Evolutionary conservation across 2,797 vertebrate genomes (phyloP).

Genomic region (Bradypodion ventrale): DNA sequence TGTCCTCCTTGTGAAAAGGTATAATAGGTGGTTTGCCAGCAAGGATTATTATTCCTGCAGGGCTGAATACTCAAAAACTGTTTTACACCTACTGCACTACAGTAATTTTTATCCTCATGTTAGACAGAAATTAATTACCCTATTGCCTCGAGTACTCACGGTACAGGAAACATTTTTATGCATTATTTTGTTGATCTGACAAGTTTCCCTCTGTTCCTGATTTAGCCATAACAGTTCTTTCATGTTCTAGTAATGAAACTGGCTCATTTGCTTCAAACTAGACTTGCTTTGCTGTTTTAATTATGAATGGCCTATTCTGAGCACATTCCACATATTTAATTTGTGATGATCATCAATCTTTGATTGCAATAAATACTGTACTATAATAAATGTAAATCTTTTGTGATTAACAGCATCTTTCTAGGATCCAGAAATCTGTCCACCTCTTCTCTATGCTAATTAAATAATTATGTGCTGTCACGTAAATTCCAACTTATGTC

Average conservation of each 20-base stretch:
- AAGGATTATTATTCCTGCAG: not conserved
- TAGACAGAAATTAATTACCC: not conserved
- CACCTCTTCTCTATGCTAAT: too few relatives aligned
- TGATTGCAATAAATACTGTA: not conserved
- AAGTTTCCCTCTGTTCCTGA: not conserved
- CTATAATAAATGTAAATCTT: not conserved
- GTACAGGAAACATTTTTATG: not conserved
- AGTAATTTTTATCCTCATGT: not conserved
- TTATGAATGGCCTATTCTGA: not conserved
- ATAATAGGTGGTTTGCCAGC: too few relatives aligned
- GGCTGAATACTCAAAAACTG: not conserved
- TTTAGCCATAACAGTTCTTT: not conserved
- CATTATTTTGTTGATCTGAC: not conserved
- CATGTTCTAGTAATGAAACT: not conserved
- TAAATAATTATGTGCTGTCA: too few relatives aligned
- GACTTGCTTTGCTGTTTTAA: not conserved
- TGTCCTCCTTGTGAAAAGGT: too few relatives aligned
- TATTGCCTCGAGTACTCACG: not conserved
- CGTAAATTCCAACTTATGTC: too few relatives aligned
- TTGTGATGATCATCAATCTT: not conserved
- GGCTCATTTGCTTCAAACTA: not conserved
- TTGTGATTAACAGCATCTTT: not conserved
- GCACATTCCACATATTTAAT: not conserved
- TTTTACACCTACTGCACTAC: not conserved
- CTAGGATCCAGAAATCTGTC: not conserved